These are phyloP conservation scores for Lordiphosa collinella DNA, from an alignment of 1,140 invertebrate species.

Conservation along the genomic window DNA sequence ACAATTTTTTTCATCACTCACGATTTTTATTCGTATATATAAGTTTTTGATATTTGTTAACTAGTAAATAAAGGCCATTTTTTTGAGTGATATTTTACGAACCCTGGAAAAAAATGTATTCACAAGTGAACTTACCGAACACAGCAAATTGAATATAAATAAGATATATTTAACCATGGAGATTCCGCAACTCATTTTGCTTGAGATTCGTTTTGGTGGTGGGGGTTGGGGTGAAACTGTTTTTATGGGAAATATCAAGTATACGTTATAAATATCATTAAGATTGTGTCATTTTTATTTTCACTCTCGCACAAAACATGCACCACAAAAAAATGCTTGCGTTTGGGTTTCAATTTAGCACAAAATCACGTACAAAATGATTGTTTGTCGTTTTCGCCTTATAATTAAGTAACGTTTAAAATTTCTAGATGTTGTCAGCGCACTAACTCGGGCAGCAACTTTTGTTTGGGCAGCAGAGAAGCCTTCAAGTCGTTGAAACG, in stretches of 20 bases:
- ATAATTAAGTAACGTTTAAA: constrained; percentile 23
- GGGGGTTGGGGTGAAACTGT: constrained; percentile 37
- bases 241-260: constrained; percentile 15
- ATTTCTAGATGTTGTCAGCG: constrained; percentile 30
- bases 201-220: constrained; percentile 34
- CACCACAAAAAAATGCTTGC: constrained; percentile 23
- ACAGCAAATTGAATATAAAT: constrained; percentile 91
- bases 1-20: too few species aligned
- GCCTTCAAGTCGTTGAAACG: constrained; percentile 57
- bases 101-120: too few species aligned
- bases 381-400: constrained; percentile 16
- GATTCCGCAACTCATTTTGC: constrained; percentile 85
- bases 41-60: too few species aligned
- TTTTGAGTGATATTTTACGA: too few species aligned
- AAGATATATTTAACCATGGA: constrained; percentile 91
- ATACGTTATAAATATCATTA: constrained; percentile 23
- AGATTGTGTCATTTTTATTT: constrained; percentile 12
- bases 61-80: too few species aligned
- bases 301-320: not conserved
- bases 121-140: constrained; percentile 85
- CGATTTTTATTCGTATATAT: too few species aligned
- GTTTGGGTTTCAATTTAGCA: constrained; percentile 24
- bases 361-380: constrained; percentile 39
- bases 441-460: constrained; percentile 66
- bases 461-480: constrained; percentile 58